Evolutionary conservation across 2,888 invertebrate genomes (phyloP).

Genomic region (Sinopyrophorus schimmeli): DNA sequence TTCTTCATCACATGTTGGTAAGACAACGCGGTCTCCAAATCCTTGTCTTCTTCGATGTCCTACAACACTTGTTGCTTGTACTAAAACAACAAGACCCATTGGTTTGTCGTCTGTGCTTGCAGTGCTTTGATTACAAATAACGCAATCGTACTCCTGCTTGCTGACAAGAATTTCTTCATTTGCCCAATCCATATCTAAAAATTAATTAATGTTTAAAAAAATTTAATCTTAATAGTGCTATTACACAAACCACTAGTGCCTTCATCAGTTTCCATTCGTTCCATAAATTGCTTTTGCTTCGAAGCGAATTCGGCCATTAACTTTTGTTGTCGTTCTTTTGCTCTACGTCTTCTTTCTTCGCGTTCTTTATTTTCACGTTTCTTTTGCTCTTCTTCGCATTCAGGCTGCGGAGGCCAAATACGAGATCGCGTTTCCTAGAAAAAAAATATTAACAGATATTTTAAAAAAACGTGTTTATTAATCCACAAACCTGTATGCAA

Average conservation of each 20-base stretch:
- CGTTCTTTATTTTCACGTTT: constrained; percentile 71
- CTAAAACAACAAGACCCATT: constrained; percentile 86
- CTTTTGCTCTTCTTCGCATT: constrained; percentile 75
- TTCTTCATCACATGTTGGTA: constrained; percentile 70
- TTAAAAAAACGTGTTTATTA: too few relatives aligned
- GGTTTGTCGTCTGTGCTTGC: constrained; percentile 82
- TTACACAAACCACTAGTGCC: constrained; percentile 38
- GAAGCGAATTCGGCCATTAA: constrained; percentile 92
- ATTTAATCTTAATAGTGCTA: not conserved
- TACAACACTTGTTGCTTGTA: constrained; percentile 86
- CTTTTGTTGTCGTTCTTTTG: constrained; percentile 87
- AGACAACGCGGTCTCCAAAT: constrained; percentile 59
- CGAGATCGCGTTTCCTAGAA: constrained; percentile 66
- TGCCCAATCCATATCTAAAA: constrained; percentile 65
- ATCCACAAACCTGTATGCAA: constrained; percentile 57
- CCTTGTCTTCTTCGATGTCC: constrained; percentile 68
- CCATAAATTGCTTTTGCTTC: constrained; percentile 89
- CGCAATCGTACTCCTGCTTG: constrained; percentile 86
- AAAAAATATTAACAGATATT: not conserved
- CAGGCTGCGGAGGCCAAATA: constrained; percentile 82
- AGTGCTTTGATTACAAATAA: constrained; percentile 91
- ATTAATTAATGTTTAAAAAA: not conserved
- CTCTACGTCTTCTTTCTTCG: constrained; percentile 80
- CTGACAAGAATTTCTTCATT: constrained; percentile 60
- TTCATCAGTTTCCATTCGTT: constrained; percentile 67